A percentile compares a stretch with the other conserved stretches of the same genome.
Evolutionary conservation across 2,888 invertebrate species (phyloP).

Genomic region (Julus scanicus): DNA sequence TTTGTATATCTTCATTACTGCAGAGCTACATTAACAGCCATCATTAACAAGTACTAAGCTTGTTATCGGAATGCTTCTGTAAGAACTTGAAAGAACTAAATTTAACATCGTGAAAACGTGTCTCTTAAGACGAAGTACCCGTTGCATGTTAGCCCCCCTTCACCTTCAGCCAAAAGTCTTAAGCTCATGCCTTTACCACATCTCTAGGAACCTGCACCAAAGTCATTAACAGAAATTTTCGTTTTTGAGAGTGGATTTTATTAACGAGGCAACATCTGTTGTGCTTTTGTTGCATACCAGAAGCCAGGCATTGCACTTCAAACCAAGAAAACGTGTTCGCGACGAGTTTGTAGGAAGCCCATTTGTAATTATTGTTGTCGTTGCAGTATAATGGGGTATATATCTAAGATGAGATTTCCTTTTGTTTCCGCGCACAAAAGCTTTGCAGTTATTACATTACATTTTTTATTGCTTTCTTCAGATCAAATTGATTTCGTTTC

Average conservation of each 20-base stretch:
- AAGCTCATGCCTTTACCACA: neutral
- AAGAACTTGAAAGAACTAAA: neutral
- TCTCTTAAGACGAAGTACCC: neutral
- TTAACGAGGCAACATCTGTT: conserved; percentile 27
- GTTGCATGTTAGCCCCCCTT: neutral
- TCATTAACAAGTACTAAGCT: conserved; percentile 11
- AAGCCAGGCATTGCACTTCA: neutral
- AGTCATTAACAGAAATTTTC: conserved; percentile 22
- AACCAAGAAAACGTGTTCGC: conserved; percentile 7
- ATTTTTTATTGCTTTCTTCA: conserved; percentile 22
- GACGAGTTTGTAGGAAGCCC: conserved; percentile 15
- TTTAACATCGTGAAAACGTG: neutral
- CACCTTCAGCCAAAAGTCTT: neutral
- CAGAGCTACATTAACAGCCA: neutral
- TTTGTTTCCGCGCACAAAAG: conserved; percentile 24
- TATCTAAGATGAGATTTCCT: conserved; percentile 28
- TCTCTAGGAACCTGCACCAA: neutral
- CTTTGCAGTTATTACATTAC: conserved; percentile 33
- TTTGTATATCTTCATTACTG: neutral
- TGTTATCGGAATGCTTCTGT: neutral
- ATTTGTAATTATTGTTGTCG: conserved; percentile 33
- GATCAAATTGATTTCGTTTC: conserved; percentile 28
- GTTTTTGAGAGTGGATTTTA: conserved; percentile 33
- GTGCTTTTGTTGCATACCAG: neutral
- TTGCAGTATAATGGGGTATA: neutral